Conservation (phyloP, 2,113 vertebrate genomes). For the Excalfactoria chinensis region DNA sequence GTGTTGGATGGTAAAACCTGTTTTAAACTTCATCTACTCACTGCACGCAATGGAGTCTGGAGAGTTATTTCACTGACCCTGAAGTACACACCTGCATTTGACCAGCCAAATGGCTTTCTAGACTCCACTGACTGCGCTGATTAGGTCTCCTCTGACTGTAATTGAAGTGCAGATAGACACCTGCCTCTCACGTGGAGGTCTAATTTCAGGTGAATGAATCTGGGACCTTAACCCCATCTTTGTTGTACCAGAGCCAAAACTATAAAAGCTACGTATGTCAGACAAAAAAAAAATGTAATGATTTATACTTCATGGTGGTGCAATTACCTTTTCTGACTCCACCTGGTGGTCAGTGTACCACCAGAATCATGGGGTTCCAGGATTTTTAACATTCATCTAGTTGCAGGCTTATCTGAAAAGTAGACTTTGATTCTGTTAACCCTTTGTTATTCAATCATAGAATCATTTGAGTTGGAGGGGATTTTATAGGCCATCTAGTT, state of each 20-base stretch:
- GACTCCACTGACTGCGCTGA: slow-evolving; percentile 45
- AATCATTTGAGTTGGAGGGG: no score
- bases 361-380: neutral
- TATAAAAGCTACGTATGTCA: neutral
- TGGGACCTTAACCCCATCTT: neutral
- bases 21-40: neutral
- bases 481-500: no score
- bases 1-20: neutral
- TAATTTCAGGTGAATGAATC: slow-evolving; percentile 36
- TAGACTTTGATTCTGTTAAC: neutral
- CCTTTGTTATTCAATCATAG: neutral
- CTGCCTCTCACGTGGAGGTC: neutral
- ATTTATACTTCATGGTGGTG: neutral
- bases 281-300: neutral
- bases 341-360: neutral
- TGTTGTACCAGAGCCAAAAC: neutral
- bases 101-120: slow-evolving; percentile 47
- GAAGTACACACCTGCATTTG: slow-evolving; percentile 2
- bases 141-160: slow-evolving; percentile 51
- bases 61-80: slow-evolving; percentile 17
- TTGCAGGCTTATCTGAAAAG: neutral
- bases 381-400: neutral
- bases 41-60: neutral
- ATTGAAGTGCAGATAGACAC: slow-evolving; percentile 45
- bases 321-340: neutral